Percentiles rank a stretch among this genome's conserved stretches.
These are phyloP conservation scores for Nipponacmea schrenckii DNA, from an alignment of 2,888 invertebrate genomes.

Conservation along the genomic window DNA sequence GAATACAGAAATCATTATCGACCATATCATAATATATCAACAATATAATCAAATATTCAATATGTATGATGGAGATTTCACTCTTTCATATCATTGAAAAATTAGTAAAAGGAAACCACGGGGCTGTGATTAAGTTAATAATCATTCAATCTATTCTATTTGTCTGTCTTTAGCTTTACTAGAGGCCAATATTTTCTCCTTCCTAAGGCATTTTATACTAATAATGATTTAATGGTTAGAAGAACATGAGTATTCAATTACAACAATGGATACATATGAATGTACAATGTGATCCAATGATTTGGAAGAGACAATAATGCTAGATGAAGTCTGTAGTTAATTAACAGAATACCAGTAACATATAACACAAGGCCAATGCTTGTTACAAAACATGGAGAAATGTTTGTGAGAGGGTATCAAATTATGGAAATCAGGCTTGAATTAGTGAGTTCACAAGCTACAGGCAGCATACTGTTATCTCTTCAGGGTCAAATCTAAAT, in stretches of 20 bases:
- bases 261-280: neutral
- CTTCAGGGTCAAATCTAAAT: conserved; percentile 6
- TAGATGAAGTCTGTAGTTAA: too few relatives aligned
- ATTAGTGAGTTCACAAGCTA: neutral
- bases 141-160: too few relatives aligned
- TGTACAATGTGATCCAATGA: neutral
- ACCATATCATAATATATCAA: neutral
- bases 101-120: too few relatives aligned
- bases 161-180: too few relatives aligned
- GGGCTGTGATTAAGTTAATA: too few relatives aligned
- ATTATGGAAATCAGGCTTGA: neutral
- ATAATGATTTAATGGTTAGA: neutral
- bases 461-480: conserved; percentile 5
- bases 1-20: too few relatives aligned
- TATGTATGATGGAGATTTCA: too few relatives aligned
- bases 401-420: neutral
- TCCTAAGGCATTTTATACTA: neutral
- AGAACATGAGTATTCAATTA: neutral
- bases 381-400: too few relatives aligned
- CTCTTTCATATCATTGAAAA: too few relatives aligned
- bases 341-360: too few relatives aligned
- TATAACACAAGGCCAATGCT: too few relatives aligned
- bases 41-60: conserved; percentile 1
- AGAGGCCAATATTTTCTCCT: neutral
- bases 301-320: too few relatives aligned